phyloP scores from a whole-genome alignment of 2,113 vertebrate genomes.

The Microcebus lehilahytsara region DNA sequence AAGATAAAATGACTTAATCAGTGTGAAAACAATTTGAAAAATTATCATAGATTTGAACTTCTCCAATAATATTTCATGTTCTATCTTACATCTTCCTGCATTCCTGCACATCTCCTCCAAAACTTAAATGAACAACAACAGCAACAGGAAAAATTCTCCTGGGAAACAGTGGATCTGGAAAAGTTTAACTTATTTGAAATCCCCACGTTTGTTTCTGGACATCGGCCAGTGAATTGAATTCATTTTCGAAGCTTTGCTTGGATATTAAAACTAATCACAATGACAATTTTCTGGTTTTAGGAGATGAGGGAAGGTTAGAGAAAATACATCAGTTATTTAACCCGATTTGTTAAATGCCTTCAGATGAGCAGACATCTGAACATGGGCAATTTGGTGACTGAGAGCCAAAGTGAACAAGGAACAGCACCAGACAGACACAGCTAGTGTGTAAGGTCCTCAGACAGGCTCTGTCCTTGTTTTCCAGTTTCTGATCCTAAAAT shows the following conservation, averaged over 20 bases:
- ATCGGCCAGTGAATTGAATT: background rate
- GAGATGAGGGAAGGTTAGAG: background rate
- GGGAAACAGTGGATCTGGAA: background rate
- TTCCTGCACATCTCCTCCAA: background rate
- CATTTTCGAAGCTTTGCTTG: background rate
- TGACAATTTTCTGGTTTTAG: background rate
- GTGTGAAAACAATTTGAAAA: constrained; percentile 1
- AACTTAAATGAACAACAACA: background rate
- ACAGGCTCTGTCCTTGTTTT: background rate
- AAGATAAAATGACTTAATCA: background rate
- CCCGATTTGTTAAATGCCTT: background rate
- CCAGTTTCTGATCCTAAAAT: background rate
- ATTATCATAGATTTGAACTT: background rate
- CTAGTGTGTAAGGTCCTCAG: background rate
- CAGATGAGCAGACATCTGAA: background rate
- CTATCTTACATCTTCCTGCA: background rate
- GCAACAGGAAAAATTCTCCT: background rate
- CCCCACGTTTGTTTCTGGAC: background rate
- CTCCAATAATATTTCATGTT: background rate
- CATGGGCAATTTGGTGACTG: background rate
- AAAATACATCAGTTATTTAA: background rate
- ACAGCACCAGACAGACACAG: background rate
- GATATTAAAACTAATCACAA: background rate
- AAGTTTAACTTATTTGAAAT: background rate
- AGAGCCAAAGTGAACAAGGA: background rate